Evolutionary conservation across 2,113 vertebrate genomes (phyloP).

Genomic region (Ceyx melanurus): DNA sequence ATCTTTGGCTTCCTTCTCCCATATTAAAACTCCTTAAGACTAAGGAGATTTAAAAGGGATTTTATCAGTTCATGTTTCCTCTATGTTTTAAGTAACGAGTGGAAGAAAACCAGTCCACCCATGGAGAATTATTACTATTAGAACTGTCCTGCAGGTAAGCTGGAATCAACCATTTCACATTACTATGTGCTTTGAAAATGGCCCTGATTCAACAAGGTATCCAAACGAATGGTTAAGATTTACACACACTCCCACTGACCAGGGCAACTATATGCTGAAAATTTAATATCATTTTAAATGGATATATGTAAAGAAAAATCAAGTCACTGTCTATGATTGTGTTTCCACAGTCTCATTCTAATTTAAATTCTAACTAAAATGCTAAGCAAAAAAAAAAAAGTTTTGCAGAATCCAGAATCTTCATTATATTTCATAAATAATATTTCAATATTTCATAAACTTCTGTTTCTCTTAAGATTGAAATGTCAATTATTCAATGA

Average conservation of each 20-base stretch:
- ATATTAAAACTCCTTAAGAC: neutral
- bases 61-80: neutral
- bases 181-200: neutral
- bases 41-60: neutral
- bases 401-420: neutral
- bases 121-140: neutral
- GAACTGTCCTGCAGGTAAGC: neutral
- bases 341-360: neutral
- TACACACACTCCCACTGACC: neutral
- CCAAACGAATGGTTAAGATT: neutral
- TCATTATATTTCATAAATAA: neutral
- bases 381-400: neutral
- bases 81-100: neutral
- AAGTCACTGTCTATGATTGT: neutral
- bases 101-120: neutral
- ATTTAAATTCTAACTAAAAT: neutral
- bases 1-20: neutral
- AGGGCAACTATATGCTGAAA: neutral
- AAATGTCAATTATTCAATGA: constrained; percentile 7
- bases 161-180: neutral
- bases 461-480: neutral
- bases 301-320: neutral
- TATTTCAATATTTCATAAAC: neutral
- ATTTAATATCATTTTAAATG: neutral
- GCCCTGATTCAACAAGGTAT: neutral